These are phyloP conservation scores for Plagiodera versicolora DNA, from an alignment of 2,888 invertebrate genomes.

Conservation along the genomic window DNA sequence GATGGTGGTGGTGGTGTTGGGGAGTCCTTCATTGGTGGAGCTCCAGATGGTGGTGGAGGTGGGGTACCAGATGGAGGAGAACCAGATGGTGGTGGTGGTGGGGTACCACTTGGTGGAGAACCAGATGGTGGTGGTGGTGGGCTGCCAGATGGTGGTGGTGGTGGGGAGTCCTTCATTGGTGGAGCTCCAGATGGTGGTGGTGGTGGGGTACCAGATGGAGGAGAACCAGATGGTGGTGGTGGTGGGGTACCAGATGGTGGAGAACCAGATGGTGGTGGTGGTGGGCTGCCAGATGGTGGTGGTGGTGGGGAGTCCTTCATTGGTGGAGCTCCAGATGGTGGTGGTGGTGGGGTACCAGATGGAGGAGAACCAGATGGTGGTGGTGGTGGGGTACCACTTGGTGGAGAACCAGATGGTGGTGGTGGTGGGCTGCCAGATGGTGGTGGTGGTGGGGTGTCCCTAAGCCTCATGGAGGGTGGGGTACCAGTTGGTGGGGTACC, in stretches of 20 bases:
- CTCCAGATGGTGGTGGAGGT: not conserved
- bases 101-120: not conserved
- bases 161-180: not conserved
- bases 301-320: not conserved
- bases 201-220: not conserved
- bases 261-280: not conserved
- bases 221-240: not conserved
- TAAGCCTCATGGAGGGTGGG: no score
- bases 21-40: not conserved
- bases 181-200: not conserved
- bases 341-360: not conserved
- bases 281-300: not conserved
- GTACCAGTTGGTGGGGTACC: not conserved
- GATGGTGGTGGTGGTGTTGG: not conserved
- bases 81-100: not conserved
- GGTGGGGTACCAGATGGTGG: not conserved
- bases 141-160: not conserved
- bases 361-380: not conserved
- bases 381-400: not conserved
- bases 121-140: not conserved
- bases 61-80: not conserved
- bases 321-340: no score
- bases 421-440: not conserved
- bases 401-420: not conserved
- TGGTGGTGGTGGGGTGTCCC: not conserved